Evolutionary conservation across 2,113 vertebrate genomes (phyloP).

Genomic region (Xerus inauris): DNA sequence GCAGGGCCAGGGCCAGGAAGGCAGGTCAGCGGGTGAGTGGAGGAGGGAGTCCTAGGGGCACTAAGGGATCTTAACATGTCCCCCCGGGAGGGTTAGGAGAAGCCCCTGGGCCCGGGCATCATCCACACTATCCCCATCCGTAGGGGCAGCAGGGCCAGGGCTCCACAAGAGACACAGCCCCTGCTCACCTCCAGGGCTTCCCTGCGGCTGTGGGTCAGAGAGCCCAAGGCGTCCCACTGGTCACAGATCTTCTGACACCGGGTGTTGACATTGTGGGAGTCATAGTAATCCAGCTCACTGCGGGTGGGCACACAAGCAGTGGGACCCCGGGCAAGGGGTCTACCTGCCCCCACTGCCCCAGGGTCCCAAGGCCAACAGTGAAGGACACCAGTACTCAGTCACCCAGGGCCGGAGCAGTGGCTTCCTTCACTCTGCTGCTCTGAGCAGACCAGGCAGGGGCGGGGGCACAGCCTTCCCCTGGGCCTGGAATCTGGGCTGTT

Average conservation of each 20-base stretch:
- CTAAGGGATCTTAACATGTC: accelerated
- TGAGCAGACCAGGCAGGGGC: accelerated
- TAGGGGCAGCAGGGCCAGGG: accelerated
- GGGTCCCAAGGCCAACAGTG: neutral
- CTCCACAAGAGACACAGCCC: accelerated
- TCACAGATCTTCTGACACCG: constrained; percentile 98
- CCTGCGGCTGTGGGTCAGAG: constrained; percentile 92
- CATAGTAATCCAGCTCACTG: constrained; percentile 97
- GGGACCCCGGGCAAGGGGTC: neutral
- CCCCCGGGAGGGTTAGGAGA: neutral
- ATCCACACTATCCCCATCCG: neutral
- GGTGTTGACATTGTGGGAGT: constrained; percentile 93
- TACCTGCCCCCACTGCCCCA: accelerated
- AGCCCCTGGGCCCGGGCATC: neutral
- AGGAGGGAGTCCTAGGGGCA: neutral
- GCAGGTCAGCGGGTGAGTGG: neutral
- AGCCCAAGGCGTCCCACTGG: constrained; percentile 94
- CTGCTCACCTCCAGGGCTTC: constrained; percentile 92
- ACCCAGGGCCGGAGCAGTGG: neutral
- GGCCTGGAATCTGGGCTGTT: accelerated
- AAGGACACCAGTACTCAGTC: too few species aligned
- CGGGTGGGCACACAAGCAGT: accelerated
- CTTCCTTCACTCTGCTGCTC: neutral
- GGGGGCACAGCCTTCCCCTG: neutral
- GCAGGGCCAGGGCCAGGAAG: too few species aligned